phyloP scores from a whole-genome alignment of 2,113 vertebrate genomes.

The Passerina amoena region DNA sequence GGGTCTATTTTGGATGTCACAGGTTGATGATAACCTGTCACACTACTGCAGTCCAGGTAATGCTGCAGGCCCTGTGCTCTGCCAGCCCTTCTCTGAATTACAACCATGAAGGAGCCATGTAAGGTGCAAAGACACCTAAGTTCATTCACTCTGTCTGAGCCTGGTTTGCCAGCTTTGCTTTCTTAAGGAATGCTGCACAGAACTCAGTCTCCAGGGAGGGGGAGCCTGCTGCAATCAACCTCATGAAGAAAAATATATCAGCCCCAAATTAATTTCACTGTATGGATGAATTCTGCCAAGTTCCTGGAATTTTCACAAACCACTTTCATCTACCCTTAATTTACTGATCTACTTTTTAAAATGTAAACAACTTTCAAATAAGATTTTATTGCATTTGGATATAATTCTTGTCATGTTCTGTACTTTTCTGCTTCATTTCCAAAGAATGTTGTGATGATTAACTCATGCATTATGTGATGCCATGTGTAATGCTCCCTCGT shows the following conservation, averaged over 20 bases:
- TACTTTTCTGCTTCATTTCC: background rate
- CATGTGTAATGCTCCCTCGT: background rate
- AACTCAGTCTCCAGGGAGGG: background rate
- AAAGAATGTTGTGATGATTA: background rate
- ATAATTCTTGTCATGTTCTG: background rate
- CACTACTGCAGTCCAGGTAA: background rate
- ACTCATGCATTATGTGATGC: background rate
- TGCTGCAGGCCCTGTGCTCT: background rate
- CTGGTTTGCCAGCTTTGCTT: background rate
- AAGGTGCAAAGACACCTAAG: background rate
- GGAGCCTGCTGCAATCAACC: background rate
- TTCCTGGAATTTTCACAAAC: background rate
- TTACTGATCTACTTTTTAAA: background rate
- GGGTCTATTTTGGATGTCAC: background rate
- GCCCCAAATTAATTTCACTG: background rate
- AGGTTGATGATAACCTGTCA: background rate
- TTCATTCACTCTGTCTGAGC: background rate
- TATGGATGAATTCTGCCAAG: background rate
- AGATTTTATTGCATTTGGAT: background rate
- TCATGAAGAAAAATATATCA: background rate
- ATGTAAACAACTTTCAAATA: background rate
- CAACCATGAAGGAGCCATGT: fast-evolving
- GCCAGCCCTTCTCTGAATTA: background rate
- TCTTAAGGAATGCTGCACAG: background rate
- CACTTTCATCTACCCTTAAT: background rate